Evolutionary conservation across 2,888 invertebrate genomes (phyloP).

Genomic region (Agriopis leucophaearia): DNA sequence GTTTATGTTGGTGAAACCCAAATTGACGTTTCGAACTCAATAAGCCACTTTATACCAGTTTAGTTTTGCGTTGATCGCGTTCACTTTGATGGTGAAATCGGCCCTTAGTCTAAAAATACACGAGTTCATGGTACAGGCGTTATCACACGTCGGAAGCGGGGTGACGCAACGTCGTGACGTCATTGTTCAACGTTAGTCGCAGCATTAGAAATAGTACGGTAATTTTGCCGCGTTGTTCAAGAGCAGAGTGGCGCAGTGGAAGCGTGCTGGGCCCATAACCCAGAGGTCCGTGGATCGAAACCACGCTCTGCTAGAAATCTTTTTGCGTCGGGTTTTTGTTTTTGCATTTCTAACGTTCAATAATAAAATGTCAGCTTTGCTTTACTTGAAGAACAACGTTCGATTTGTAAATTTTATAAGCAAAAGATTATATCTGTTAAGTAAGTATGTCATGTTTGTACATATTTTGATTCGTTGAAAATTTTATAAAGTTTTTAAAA

Average conservation of each 20-base stretch:
- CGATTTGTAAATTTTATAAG: too few species aligned
- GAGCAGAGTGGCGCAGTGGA: slow-evolving; percentile 94
- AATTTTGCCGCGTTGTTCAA: slow-evolving; percentile 53
- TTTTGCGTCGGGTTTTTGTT: slow-evolving; percentile 48
- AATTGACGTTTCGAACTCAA: too few species aligned
- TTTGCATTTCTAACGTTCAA: slow-evolving; percentile 13
- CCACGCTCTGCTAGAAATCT: slow-evolving; percentile 89
- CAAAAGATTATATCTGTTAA: too few species aligned
- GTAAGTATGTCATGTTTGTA: too few species aligned
- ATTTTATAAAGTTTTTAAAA: too few species aligned
- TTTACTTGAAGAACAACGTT: too few species aligned
- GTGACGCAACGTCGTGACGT: slow-evolving; percentile 51
- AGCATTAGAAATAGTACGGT: slow-evolving; percentile 35
- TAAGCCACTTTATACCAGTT: too few species aligned
- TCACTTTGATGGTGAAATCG: too few species aligned
- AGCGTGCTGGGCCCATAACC: slow-evolving; percentile 94
- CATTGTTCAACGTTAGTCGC: slow-evolving; percentile 45
- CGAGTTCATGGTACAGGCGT: slow-evolving; percentile 8
- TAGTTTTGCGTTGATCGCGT: too few species aligned
- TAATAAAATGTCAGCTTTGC: neutral
- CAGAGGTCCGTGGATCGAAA: slow-evolving; percentile 97
- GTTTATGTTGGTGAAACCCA: too few species aligned
- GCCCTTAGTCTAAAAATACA: slow-evolving; percentile 20
- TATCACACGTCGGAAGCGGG: slow-evolving; percentile 3
- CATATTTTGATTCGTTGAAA: too few species aligned